Base-by-base conservation (phyloP, 2,888 invertebrate species). In the Pristionchus mayeri region DNA sequence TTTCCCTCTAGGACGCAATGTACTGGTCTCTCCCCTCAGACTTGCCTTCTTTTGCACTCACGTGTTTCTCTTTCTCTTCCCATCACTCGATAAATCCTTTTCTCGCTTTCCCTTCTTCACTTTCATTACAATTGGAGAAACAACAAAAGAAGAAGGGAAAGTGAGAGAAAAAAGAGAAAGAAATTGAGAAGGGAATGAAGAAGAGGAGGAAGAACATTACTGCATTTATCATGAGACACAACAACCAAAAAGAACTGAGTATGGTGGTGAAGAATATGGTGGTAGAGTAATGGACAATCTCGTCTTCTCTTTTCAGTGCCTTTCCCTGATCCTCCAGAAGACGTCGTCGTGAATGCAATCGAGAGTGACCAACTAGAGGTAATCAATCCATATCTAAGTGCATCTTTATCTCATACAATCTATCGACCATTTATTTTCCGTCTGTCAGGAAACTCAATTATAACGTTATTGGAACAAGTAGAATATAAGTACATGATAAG, bases 281-380 rank as follows among this genome's bases (percentile, higher is more conserved):
- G 52, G 52, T 30, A 24, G 44, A 16, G 18, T n/a, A 75, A 16
- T n/a, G 40, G 27, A 76, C 2, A 44, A 44, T 44, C 57, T 63
- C n/a, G n/a, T n/a, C n/a, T n/a, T n/a, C 18, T 4, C 27, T 44
- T 88, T 90, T 85, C 88, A 90, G 90, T 90, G 44, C 91, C 91
- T 6, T 90, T 86, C 75, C 91, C 91, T 16, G 90, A 90, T 57
- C 88, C 90, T 7, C 91, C 91, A 0, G 85, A 86, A 30, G 82
- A 86, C 3, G 85, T 90, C 44, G 87, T 86, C 54, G 89, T 91
- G 16, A 90, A 89, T 54, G 86, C 89, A 16, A 75, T 90, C 13
- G 89, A 88, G 1, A 86, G 87, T 40, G 88, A 89, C 40, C 87
- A 88, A 37, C 76, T 91, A 13, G 85, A 63, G 50, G 80, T 80